These are phyloP conservation scores for Athene cunicularia DNA, from an alignment of 2,113 vertebrate genomes.

Conservation along the genomic window DNA sequence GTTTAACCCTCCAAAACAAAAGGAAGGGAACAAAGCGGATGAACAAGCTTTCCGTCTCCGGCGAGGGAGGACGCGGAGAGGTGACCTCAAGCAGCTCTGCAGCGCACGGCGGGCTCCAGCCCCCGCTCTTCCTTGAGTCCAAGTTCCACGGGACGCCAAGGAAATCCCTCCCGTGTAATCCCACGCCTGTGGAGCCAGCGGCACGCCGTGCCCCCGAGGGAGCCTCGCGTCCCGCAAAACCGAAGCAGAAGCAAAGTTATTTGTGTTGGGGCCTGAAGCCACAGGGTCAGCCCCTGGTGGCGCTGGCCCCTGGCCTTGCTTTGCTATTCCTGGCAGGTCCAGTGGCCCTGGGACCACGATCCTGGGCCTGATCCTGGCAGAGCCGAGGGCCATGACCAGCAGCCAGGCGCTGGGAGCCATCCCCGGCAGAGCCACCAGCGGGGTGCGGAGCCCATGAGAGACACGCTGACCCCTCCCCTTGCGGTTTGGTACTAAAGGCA, in stretches of 20 bases:
- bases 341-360: not conserved
- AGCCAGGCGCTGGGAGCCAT: accelerated
- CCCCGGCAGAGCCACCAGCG: too few relatives aligned
- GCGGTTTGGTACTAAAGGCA: not conserved
- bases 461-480: accelerated
- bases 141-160: not conserved
- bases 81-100: not conserved
- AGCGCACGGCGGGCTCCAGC: not conserved
- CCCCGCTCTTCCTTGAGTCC: accelerated
- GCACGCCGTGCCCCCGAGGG: not conserved
- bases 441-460: not conserved
- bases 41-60: not conserved
- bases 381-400: too few relatives aligned
- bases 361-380: too few relatives aligned
- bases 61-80: not conserved
- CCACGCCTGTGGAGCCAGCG: not conserved
- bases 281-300: not conserved
- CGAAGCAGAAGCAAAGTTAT: not conserved
- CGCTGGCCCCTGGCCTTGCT: not conserved
- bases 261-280: accelerated
- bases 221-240: not conserved
- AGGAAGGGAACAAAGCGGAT: not conserved
- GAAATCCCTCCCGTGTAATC: not conserved
- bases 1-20: not conserved
- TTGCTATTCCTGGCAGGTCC: too few relatives aligned